Conservation (phyloP, 2,113 vertebrate species). For the Sapayoa aenigma region DNA sequence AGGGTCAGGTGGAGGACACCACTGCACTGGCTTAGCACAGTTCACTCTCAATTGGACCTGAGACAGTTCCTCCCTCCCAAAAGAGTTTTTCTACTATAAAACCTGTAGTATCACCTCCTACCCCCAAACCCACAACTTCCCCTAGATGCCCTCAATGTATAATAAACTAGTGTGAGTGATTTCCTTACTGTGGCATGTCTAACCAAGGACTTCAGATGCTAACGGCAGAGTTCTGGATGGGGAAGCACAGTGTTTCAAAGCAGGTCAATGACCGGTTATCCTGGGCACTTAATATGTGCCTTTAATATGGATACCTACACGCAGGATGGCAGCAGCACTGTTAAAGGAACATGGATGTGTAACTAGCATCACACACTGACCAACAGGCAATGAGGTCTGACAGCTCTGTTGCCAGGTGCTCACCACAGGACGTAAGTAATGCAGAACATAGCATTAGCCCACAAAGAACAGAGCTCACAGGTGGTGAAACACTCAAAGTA, state of each 20-base stretch:
- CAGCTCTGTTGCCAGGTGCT: neutral
- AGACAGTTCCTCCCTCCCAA: neutral
- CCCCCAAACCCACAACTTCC: neutral
- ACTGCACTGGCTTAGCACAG: neutral
- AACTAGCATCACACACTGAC: neutral
- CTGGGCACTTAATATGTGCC: neutral
- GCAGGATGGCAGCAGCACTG: neutral
- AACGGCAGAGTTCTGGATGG: neutral
- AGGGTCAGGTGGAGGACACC: neutral
- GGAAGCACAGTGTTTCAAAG: neutral
- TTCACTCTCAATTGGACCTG: neutral
- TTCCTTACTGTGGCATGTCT: neutral
- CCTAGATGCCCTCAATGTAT: neutral
- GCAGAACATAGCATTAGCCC: neutral
- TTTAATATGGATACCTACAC: neutral
- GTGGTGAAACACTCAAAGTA: neutral
- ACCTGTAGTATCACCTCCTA: neutral
- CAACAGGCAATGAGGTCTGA: neutral
- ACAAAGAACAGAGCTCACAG: neutral
- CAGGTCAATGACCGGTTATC: neutral
- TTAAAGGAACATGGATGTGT: neutral
- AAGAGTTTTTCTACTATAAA: neutral
- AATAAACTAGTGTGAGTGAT: neutral
- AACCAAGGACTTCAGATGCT: neutral
- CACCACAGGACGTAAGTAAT: neutral